Evolutionary conservation across 2,797 vertebrate genomes (phyloP), one percentile per base, ranked within the genome.

Genomic region (Helicolenus hilgendorfi): DNA sequence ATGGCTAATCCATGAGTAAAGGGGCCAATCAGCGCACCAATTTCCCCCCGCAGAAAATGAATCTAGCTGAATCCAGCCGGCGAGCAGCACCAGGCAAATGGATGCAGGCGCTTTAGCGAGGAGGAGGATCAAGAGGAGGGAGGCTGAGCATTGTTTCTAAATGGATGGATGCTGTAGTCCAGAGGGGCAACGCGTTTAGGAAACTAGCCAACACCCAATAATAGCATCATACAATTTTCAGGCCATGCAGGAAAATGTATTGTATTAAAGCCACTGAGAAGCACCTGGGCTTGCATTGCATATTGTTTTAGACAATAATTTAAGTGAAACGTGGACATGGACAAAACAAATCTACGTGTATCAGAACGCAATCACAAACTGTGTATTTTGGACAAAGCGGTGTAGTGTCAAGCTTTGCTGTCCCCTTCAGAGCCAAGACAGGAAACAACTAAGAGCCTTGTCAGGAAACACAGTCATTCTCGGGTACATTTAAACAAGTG

Each of bases 1-100:
- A 97, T 97, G 92, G 95, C 96, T 97, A 97, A 97, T 96, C 96
- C 94, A 97, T 95, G 95, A 97, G 96, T 92, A 94, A 95, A 95
- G 91, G 95, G 94, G 94, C 92, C 94, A 97, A 96, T 95, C 96
- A 95, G 90, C 22, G 72, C 91, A 91, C 81, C 93, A 95, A 96
- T 96, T 94, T 94, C 92, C 92, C 91, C 92, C 85, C 79, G 15
- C 91, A 94, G 95, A 96, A 96, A 96, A 97, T 94, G 94, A 95
- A 96, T 95, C 90, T 83, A 74, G 80, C 86, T 89, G 86, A 91
- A 94, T 93, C 92, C 87, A 70, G 91, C 86, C 90, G 77, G 84
- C 59, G 33, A 83, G 73, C 83, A 85, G 55, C 88, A 90, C 84
- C 77, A 59, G 85, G 84, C 88, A 96, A 96, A 94, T 92, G 94